These are phyloP conservation scores for Coryphaenoides rupestris DNA, from an alignment of 2,113 vertebrate species.

Conservation along the genomic window DNA sequence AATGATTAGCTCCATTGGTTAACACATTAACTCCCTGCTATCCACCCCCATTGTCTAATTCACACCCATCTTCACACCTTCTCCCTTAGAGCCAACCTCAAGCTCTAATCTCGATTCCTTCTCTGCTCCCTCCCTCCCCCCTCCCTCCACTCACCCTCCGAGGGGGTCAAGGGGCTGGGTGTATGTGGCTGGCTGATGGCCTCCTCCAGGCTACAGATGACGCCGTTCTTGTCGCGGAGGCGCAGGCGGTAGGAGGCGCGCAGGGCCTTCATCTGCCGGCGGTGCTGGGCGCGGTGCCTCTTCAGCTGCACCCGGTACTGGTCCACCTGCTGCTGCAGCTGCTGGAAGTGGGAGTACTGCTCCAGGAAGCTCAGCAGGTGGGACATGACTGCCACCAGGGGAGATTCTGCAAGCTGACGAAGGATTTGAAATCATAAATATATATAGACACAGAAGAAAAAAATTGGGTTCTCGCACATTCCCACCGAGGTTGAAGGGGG, in stretches of 20 bases:
- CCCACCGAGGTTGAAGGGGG: no score
- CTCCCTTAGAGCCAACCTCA: neutral
- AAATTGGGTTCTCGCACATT: no score
- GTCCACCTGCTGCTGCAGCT: constrained; percentile 76
- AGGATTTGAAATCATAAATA: neutral
- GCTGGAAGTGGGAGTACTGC: constrained; percentile 80
- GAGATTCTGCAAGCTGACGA: constrained; percentile 69
- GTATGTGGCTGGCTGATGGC: constrained; percentile 68
- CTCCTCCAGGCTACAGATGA: constrained; percentile 77
- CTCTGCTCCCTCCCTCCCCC: neutral
- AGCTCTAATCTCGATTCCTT: constrained; percentile 19
- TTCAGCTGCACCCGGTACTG: constrained; percentile 74
- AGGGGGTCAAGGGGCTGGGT: constrained; percentile 47
- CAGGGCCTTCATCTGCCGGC: constrained; percentile 72
- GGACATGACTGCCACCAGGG: constrained; percentile 76
- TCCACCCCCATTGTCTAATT: neutral
- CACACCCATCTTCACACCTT: neutral
- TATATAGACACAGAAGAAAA: neutral
- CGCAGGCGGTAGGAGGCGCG: constrained; percentile 72
- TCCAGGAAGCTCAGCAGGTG: constrained; percentile 82
- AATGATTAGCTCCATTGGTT: constrained; percentile 18
- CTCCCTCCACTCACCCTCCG: constrained; percentile 54
- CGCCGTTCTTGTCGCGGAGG: constrained; percentile 73
- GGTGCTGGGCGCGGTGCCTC: constrained; percentile 70
- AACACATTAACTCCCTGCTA: no score